phyloP scores from a whole-genome alignment of 1,140 invertebrate genomes.

The Drosophila lacteicornis region DNA sequence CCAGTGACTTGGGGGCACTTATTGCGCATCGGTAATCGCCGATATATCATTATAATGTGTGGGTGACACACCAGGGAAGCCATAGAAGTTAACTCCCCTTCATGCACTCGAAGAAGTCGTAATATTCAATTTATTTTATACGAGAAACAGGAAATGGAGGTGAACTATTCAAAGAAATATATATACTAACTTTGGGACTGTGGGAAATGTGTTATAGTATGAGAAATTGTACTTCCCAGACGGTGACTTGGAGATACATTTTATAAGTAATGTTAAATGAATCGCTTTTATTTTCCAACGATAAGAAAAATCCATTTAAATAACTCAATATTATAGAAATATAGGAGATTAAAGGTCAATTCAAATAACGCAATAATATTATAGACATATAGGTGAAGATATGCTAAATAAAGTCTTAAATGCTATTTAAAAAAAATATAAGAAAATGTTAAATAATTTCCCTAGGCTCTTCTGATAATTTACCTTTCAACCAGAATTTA shows the following conservation, averaged over 20 bases:
- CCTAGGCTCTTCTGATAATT: background rate
- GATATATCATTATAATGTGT: conserved; percentile 53
- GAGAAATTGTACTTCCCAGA: background rate
- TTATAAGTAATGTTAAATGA: background rate
- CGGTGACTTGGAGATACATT: background rate
- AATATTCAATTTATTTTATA: background rate
- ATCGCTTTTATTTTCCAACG: too few species aligned
- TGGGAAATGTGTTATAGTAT: background rate
- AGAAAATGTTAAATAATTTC: too few species aligned
- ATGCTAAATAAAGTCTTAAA: too few species aligned
- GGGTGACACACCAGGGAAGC: conserved; percentile 64
- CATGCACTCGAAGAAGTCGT: conserved; percentile 20
- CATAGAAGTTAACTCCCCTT: conserved; percentile 38
- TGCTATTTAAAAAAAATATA: too few species aligned
- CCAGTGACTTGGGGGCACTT: conserved; percentile 39
- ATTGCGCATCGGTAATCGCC: conserved; percentile 51
- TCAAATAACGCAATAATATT: too few species aligned
- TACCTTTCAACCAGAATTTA: background rate
- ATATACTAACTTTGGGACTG: background rate
- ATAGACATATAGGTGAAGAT: too few species aligned
- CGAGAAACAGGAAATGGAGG: too few species aligned
- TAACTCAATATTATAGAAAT: too few species aligned
- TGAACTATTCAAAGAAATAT: background rate
- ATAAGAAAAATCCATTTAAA: too few species aligned
- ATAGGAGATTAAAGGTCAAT: too few species aligned